Evolutionary conservation across 2,888 invertebrate genomes (phyloP).

Genomic region (Spodoptera picta): DNA sequence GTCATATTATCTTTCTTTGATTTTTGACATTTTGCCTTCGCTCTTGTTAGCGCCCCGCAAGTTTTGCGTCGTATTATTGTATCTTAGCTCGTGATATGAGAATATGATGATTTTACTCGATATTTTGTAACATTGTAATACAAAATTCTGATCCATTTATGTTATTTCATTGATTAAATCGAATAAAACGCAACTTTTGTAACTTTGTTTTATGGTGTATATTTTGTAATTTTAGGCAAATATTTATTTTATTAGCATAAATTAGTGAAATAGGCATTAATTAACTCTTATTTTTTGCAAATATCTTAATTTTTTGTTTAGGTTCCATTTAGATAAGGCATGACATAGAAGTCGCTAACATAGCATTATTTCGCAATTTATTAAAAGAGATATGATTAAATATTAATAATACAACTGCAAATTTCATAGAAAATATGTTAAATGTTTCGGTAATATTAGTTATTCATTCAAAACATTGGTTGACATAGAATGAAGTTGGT

Average conservation of each 20-base stretch:
- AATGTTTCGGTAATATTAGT: constrained; percentile 9
- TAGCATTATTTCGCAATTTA: not conserved
- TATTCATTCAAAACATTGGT: constrained; percentile 33
- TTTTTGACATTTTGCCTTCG: constrained; percentile 84
- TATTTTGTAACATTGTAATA: constrained; percentile 28
- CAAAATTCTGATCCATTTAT: constrained; percentile 36
- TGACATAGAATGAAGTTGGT: constrained; percentile 27
- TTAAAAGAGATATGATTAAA: constrained; percentile 7
- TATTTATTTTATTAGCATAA: constrained; percentile 2
- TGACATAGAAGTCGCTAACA: constrained; percentile 11
- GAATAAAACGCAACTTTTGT: constrained; percentile 44
- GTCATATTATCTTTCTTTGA: constrained; percentile 83
- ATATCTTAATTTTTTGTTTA: constrained; percentile 19
- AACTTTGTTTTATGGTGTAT: constrained; percentile 41
- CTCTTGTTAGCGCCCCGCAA: constrained; percentile 84
- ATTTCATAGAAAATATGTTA: not conserved
- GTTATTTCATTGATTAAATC: constrained; percentile 56
- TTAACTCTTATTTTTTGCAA: constrained; percentile 13
- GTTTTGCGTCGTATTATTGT: constrained; percentile 87
- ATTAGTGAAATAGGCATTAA: constrained; percentile 5
- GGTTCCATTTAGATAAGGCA: constrained; percentile 13
- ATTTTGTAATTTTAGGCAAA: constrained; percentile 31
- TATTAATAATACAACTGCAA: not conserved
- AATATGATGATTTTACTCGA: constrained; percentile 41
- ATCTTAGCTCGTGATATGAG: constrained; percentile 59